Evolutionary conservation across 2,888 invertebrate genomes (phyloP), one percentile per base, ranked within the genome.

Genomic region (Gari tellinella): DNA sequence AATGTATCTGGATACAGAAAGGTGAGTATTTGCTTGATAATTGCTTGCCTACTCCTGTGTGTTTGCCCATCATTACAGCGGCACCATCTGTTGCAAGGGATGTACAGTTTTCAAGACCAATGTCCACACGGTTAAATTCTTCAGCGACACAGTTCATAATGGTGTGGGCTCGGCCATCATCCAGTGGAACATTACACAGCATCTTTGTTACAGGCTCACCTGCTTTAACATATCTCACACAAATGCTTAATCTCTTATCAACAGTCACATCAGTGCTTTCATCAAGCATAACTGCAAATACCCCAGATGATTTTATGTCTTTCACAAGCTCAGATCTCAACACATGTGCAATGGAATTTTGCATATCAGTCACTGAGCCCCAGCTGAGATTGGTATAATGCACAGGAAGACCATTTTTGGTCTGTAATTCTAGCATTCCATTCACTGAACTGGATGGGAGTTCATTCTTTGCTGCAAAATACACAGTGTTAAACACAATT

Each of bases 1-100:
- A 53, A 17, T 53, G 53, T n/a, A 37, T 37, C 31, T 37, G 53
- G 4, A 53, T 19, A 4, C 26, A 12, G 19, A 53, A 53, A 37
- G 53, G 53, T n/a, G 53, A 26, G 19, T 15, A 53, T 31, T 53
- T 53, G 15, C 37, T 4, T 21, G 12, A 10, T 7, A 12, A 14
- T n/a, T 37, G 15, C 4, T n/a, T 8, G 8, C 8, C 53, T 37
- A 58, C 64, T n/a, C 58, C 51, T 8, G 51, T 51, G 12, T 51
- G 14, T 38, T 65, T 51, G 21, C 62, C 62, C 5, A 17, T 62
- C 62, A 62, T 72, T 2, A 41, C 38, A 14, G 61, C 1, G 4
- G 76, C 72, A 0, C 76, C 67, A 55, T 76, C 76, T 15, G 70
- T 76, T 1, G 67, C 70, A 1, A 75, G 10, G 64, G 64, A 3